Base-by-base conservation (phyloP, 30 jellyfish, hydroid and myxozoan genomes). In the Clytia hemisphaerica region DNA sequence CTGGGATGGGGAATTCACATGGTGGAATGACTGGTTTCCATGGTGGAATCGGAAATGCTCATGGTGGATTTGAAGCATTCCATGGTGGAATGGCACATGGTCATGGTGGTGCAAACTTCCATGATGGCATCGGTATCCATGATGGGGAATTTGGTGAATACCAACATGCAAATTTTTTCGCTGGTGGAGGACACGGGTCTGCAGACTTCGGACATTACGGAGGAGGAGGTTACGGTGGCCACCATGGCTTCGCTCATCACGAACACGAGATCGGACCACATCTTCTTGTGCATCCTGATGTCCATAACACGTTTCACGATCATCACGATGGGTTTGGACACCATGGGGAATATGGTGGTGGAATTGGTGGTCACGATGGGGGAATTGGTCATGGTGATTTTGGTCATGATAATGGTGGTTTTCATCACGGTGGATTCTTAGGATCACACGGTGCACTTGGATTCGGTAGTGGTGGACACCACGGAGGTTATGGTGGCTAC, bases 401-500 rank as follows among this genome's bases (percentile, higher is more conserved):
- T 12, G 74, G 66, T 59, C 65, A 14, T 15, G 57, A 25, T 12
- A 21, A 30, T 29, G 60, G 19, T 35, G 62, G 14, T 2, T 46
- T 46, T 46, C 24, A 46, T 46, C 60, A 26, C 3, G 75, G 33
- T 27, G 67, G 58, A 4, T 22, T 22, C 34, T 61, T 22, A 27
- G 61, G 14, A 27, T 61, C 18, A 4, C 26, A 21, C 7, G 62
- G 58, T 38, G 67, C 26, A 18, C n/a, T n/a, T n/a, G 25, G 10
- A 26, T 46, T 46, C 24, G 79, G 71, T 5, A 73, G 72, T 19
- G 85, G 72, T 4, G 76, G 58, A 1, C 67, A 66, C 14, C 59
- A 59, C 37, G 68, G 46, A 2, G 85, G 82, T 22, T 46, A 62
- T 21, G 46, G 30, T 18, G 73, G 84, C 53, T 77, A 83, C 32